Conservation (phyloP, 1,140 invertebrate genomes). For the Episyrphus balteatus region DNA sequence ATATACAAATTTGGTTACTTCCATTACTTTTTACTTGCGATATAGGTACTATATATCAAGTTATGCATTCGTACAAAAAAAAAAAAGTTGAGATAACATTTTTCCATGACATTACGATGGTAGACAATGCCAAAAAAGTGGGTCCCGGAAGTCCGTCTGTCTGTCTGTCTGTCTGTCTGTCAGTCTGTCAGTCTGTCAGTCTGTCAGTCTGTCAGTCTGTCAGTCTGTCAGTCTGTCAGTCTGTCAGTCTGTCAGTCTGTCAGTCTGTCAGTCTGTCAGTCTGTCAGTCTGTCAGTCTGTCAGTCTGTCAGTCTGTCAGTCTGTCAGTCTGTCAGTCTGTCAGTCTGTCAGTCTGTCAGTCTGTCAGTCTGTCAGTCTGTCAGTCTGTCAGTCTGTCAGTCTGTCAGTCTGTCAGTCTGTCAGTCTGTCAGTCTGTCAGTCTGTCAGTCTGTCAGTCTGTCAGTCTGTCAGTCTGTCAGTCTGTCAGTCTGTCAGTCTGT, state of each 20-base stretch:
- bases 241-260: neutral
- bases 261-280: neutral
- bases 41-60: too few species aligned
- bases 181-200: too few species aligned
- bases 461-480: neutral
- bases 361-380: neutral
- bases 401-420: neutral
- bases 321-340: neutral
- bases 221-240: neutral
- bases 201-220: neutral
- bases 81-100: too few species aligned
- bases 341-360: neutral
- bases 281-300: neutral
- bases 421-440: neutral
- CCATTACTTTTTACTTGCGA: too few species aligned
- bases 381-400: neutral
- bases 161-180: too few species aligned
- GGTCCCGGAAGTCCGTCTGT: too few species aligned
- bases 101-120: too few species aligned
- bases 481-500: neutral
- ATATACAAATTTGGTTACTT: too few species aligned
- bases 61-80: too few species aligned
- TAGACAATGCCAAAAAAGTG: too few species aligned
- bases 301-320: neutral
- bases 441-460: neutral